Evolutionary conservation across 2,888 invertebrate species (phyloP), one percentile per base, ranked within the genome.

Genomic region (Cremastinae sp.): DNA sequence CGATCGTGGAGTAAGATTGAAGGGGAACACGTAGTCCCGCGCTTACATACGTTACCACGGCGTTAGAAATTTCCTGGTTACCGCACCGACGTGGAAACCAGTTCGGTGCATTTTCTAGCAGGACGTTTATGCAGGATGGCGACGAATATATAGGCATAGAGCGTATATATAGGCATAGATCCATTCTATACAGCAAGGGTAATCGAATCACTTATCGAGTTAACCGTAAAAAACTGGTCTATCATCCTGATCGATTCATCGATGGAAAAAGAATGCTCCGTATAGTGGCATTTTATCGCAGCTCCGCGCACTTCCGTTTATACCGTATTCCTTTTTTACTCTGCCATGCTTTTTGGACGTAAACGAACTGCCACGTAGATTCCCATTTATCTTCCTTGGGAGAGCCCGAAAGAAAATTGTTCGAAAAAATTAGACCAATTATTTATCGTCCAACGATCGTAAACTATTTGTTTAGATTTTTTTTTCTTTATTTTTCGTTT

Each of bases 151-250:
- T n/a, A n/a, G n/a, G n/a, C n/a, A n/a, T n/a, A n/a, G n/a, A n/a
- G n/a, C n/a, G n/a, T n/a, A n/a, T n/a, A n/a, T 35, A 51, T 41
- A 56, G 65, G 9, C 39, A 14, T 16, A n/a, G 51, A 37, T 53
- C 16, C 53, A 53, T 12, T 39, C 66, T 59, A 45, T 53, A 53
- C 28, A 65, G 58, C 47, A 28, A 37, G 9, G 53, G 53, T 68
- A 74, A 66, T 74, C 74, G 55, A 75, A 53, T 75, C 74, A 68
- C 62, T 69, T 56, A 55, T 74, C 61, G 61, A 61, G 68, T 62
- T 61, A 68, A 55, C 28, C 56, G 55, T 41, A 62, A 68, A 68
- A 73, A 68, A 61, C 55, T 28, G 49, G 53, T 45, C 47, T 39
- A 66, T 45, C 59, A 66, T 53, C 66, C 58, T 49, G 51, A 53